These are phyloP conservation scores for Choristoneura fumiferana DNA, from an alignment of 1,140 invertebrate genomes.

Conservation along the genomic window DNA sequence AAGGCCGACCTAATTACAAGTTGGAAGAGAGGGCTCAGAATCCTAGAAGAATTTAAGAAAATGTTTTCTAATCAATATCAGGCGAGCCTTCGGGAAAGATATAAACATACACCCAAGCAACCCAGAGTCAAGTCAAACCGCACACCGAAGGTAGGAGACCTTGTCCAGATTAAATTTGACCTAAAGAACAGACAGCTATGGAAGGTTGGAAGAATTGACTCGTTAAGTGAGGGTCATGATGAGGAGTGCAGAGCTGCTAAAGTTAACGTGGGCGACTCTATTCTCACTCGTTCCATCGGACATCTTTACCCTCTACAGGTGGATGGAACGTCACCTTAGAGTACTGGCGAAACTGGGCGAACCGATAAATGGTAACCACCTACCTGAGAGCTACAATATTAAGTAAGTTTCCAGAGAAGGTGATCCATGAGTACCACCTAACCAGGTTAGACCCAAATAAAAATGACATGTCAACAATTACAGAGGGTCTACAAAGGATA, in stretches of 20 bases:
- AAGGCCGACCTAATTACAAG: neutral
- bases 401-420: too few species aligned
- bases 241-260: neutral
- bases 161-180: slow-evolving; percentile 13
- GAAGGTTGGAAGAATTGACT: slow-evolving; percentile 2
- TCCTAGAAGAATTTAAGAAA: slow-evolving; percentile 16
- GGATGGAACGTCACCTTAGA: neutral
- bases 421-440: too few species aligned
- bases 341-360: too few species aligned
- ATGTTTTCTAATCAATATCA: slow-evolving; percentile 6
- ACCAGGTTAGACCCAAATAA: too few species aligned
- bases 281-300: too few species aligned
- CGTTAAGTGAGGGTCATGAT: neutral
- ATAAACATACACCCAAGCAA: neutral
- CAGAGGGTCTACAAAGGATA: too few species aligned
- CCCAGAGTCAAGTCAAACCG: neutral
- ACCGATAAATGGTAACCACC: too few species aligned
- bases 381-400: too few species aligned
- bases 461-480: too few species aligned
- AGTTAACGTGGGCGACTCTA: too few species aligned
- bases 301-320: too few species aligned
- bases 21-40: too few species aligned
- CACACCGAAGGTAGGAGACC: neutral
- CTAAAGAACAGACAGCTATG: neutral
- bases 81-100: neutral